phyloP scores from a whole-genome alignment of 1,140 invertebrate species.

The Tetragonula clypearis region DNA sequence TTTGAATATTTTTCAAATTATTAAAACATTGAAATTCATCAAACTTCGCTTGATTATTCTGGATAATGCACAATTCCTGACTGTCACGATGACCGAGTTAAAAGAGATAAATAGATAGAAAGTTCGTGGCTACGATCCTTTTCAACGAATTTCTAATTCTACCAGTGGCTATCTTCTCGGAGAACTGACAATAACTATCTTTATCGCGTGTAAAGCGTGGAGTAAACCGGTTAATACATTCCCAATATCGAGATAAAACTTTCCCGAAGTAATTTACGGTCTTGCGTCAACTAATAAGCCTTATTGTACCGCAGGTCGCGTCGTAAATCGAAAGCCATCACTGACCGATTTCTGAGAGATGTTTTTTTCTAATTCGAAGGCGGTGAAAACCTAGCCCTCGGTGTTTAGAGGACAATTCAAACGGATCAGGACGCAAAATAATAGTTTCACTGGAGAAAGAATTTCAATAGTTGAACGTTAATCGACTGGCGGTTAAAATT shows the following conservation, averaged over 20 bases:
- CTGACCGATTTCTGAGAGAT: not conserved
- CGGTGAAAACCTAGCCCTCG: too few species aligned
- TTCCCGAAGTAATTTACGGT: not conserved
- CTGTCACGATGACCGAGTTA: not conserved
- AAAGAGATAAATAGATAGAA: not conserved
- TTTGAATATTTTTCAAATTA: too few species aligned
- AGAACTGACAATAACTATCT: not conserved
- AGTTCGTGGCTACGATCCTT: not conserved
- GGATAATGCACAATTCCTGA: not conserved
- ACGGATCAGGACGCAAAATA: too few species aligned
- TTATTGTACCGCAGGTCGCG: not conserved
- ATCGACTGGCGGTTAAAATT: too few species aligned
- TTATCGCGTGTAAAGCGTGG: not conserved
- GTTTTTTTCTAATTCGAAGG: not conserved
- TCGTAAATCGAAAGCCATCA: not conserved
- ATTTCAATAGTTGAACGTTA: too few species aligned
- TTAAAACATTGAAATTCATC: too few species aligned
- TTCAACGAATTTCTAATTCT: not conserved
- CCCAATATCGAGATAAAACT: not conserved
- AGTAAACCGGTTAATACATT: not conserved
- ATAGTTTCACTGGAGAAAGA: too few species aligned
- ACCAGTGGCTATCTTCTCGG: not conserved
- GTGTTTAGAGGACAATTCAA: too few species aligned
- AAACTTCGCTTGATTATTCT: too few species aligned
- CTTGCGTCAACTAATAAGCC: not conserved